Evolutionary conservation across 2,113 vertebrate species (phyloP).

Genomic region (Lampris incognitus): DNA sequence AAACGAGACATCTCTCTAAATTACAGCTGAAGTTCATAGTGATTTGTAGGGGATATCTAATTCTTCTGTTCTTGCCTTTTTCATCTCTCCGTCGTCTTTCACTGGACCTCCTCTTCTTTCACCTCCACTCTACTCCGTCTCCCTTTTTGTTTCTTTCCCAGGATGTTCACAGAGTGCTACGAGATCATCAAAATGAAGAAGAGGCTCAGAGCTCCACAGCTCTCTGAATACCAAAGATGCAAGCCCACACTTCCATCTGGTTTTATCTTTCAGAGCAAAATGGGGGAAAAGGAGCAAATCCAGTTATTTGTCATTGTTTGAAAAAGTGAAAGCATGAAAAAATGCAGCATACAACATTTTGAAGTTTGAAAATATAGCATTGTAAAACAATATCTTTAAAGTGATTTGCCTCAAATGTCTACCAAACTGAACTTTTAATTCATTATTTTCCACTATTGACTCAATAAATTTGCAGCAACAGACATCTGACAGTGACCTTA

Average conservation of each 20-base stretch:
- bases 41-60: too few species aligned
- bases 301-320: neutral
- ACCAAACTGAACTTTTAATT: neutral
- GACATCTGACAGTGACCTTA: neutral
- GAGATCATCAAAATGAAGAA: slow-evolving; percentile 30
- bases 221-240: slow-evolving; percentile 12
- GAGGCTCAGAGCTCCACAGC: slow-evolving; percentile 15
- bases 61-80: neutral
- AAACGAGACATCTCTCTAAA: too few species aligned
- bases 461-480: slow-evolving; percentile 2
- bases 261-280: neutral
- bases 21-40: too few species aligned
- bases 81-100: neutral
- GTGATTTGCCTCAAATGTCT: slow-evolving; percentile 14
- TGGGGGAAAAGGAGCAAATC: neutral
- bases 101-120: neutral
- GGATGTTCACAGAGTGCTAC: slow-evolving; percentile 69
- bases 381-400: neutral
- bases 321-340: neutral
- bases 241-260: neutral
- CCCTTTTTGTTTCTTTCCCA: slow-evolving; percentile 35
- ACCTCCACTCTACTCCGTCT: neutral
- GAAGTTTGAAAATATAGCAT: neutral
- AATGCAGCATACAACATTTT: neutral
- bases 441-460: slow-evolving; percentile 23